Evolutionary conservation across 1,140 invertebrate species (phyloP), one percentile per base, ranked within the genome.

Genomic region (Drosophila kohkoa): DNA sequence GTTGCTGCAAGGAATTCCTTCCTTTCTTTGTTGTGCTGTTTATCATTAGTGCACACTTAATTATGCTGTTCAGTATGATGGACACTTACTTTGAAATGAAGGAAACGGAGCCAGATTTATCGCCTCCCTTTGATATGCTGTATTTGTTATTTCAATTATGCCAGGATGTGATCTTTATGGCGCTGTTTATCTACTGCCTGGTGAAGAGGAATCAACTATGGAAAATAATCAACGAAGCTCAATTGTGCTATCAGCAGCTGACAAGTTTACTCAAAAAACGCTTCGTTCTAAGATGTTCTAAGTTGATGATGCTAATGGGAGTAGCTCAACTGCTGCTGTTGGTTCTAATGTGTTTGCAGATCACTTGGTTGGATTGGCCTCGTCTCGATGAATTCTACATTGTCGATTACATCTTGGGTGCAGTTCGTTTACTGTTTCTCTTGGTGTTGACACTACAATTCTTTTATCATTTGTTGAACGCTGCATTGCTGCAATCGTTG

Each of bases 401-500:
- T 1, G 0, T 8, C 0, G 43, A 74, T 8, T 86, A 59, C 16
- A 0, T 51, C 0, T 46, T 81, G 59, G 51, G 59, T 2, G 2
- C 66, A 1, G 46, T 72, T 0, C 35, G 52, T 32, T 11, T 75
- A 4, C 10, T 66, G 3, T 66, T 75, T 32, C 35, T 54, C 0
- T 16, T 69, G 5, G 16, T 81, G 1, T 25, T 78, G 6, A 20
- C 55, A 0, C 10, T 81, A 4, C 71, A 79, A 15, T 16, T 79
- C 3, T 16, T 69, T 4, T 81, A 70, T 46, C 71, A 81, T 45
- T 15, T 86, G 41, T 10, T 79, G 8, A 63, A 52, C 16, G 64
- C 82, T 2, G 54, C 54, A 0, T 46, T 83, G 62, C 52, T 76
- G 5, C 70, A 81, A 20, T 63, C 75, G 0, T 2, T 86, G 3